Evolutionary conservation across 2,113 vertebrate species (phyloP).

Genomic region (Cyphomyrus plagiostoma): DNA sequence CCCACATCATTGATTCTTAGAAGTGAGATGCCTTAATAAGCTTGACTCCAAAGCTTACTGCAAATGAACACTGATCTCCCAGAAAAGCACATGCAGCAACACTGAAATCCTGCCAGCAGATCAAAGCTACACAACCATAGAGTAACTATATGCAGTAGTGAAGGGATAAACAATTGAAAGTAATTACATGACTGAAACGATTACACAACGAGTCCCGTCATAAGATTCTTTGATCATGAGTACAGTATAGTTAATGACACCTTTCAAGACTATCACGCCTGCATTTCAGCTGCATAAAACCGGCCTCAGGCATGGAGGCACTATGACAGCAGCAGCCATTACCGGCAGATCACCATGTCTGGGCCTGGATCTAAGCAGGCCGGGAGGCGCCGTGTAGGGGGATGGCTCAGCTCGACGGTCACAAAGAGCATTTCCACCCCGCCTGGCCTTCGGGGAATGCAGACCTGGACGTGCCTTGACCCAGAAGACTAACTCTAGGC

Average conservation of each 20-base stretch:
- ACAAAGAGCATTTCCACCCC: background rate
- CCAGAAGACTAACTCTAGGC: background rate
- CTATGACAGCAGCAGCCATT: background rate
- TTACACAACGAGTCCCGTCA: background rate
- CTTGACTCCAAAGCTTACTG: background rate
- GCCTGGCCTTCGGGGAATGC: background rate
- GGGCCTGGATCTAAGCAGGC: background rate
- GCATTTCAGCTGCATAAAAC: background rate
- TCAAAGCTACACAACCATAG: background rate
- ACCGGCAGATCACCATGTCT: background rate
- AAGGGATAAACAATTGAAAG: constrained; percentile 6
- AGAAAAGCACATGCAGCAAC: background rate
- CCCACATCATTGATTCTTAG: background rate
- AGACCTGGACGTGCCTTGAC: background rate
- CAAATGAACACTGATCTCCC: background rate
- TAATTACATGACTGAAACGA: background rate
- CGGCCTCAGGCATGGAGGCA: background rate
- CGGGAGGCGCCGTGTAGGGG: background rate
- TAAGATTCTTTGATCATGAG: background rate
- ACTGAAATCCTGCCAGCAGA: background rate
- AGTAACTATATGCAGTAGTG: background rate
- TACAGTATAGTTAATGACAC: background rate
- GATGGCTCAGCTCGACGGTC: background rate
- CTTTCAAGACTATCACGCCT: background rate
- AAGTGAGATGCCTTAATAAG: background rate